These are phyloP conservation scores for Hyles euphorbiae DNA, from an alignment of 1,140 invertebrate species.

Conservation along the genomic window DNA sequence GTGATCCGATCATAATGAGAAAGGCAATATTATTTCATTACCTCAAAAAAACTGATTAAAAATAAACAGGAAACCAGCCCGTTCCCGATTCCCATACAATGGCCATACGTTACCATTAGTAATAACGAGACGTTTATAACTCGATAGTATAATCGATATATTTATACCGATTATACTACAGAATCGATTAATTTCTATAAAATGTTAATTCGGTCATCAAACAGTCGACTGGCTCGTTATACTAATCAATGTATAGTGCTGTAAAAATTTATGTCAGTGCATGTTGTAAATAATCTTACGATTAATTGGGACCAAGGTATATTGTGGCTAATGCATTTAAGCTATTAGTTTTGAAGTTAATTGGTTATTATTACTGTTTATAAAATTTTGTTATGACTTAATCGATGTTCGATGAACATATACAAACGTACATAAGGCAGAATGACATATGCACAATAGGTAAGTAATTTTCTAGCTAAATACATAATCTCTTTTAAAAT, in stretches of 20 bases:
- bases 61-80: conserved; percentile 51
- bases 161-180: conserved; percentile 7
- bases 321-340: conserved; percentile 29
- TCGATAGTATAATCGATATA: conserved; percentile 48
- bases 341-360: conserved; percentile 53
- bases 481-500: too few relatives aligned
- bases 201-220: conserved; percentile 62
- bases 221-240: conserved; percentile 54
- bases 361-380: conserved; percentile 37
- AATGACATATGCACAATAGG: too few relatives aligned
- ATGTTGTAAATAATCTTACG: conserved; percentile 45
- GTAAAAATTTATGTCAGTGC: conserved; percentile 51
- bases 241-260: conserved; percentile 59
- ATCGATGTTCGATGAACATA: conserved; percentile 3
- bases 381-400: conserved; percentile 23
- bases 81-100: conserved; percentile 44
- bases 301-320: conserved; percentile 38
- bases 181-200: conserved; percentile 64
- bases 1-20: conserved; percentile 7
- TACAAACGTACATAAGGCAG: too few relatives aligned
- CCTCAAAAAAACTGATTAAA: conserved; percentile 38
- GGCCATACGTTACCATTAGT: conserved; percentile 61
- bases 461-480: too few relatives aligned
- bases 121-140: conserved; percentile 62
- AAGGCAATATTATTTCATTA: conserved; percentile 19